Base-by-base conservation (phyloP, 1,140 invertebrate species). In the Aethina tumida region DNA sequence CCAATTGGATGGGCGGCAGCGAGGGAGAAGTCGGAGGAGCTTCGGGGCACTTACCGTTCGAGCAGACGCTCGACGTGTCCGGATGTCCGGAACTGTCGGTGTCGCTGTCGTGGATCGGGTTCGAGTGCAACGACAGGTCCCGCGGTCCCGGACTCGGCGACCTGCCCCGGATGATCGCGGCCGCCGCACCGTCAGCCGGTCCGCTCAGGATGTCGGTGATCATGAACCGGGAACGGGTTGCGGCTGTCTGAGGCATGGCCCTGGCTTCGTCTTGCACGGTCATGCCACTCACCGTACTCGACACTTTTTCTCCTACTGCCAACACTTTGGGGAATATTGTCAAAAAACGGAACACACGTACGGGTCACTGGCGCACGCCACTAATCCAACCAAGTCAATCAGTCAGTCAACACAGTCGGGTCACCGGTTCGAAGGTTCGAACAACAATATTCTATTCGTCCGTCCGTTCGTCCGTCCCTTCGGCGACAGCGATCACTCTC, bases 181-280 rank as follows among this genome's bases (percentile, higher is more conserved):
- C 18, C 17, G 49, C 47, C 21, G 45, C 47, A 18, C 51, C 55
- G 38, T 53, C 53, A 6, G 49, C 48, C 8, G 51, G 47, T 32
- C 51, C 50, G 30, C 77, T 78, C 34, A 83, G 63, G 36, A 84
- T 83, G 48, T 84, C 80, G 26, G 78, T 83, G 63, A 83, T 83
- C 81, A 83, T 83, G 61, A 83, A 84, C 24, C 79, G 66, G 13
- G 79, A 81, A 31, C 79, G 69, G 28, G 79, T 61, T 33, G 60
- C 47, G 36, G 59, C 58, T 21, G 59, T 62, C 41, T 62, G 60
- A 49, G 58, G 58, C 57, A 62, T 60, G 47, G 55, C 55, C 47
- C 56, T 51, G 18, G 57, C 35, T 38, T 62, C 58, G 56, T 61
- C 58, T 50, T 62, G 58, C 43, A 62, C 60, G 53, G 60, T 62